Evolutionary conservation across 2,888 invertebrate species (phyloP), one percentile per base, ranked within the genome.

Genomic region (Stenoptilia bipunctidactyla): DNA sequence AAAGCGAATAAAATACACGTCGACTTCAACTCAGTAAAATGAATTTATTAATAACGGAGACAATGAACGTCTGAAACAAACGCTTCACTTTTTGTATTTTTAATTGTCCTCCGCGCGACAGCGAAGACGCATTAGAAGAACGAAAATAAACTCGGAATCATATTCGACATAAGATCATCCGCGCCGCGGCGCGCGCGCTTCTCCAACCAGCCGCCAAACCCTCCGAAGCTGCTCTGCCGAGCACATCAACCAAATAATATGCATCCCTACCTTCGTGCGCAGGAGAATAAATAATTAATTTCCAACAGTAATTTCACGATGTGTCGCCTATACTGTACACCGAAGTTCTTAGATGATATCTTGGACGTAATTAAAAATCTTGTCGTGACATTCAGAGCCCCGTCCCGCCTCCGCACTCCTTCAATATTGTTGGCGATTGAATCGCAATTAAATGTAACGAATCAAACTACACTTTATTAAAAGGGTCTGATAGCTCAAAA

Each of bases 1-100:
- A 83, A 80, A 83, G 82, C 79, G 82, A 82, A 83, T 83, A 83
- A 83, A 83, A 82, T 80, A 80, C 80, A 83, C 74, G 79, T 79
- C 79, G 66, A 69, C 76, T 76, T 75, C 77, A 69, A 74, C 80
- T 80, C 82, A 58, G 70, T 82, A 82, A 83, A 83, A 83, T 83
- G 82, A 83, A 83, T 82, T 83, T 83, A 83, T 83, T 83, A 83
- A 83, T 83, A 83, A 79, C 82, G 61, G 69, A 83, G 83, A 83
- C 83, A 83, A 83, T 83, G 83, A 82, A 80, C 74, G 83, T 77
- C 82, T 83, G 79, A 79, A 82, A 80, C 79, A 71, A 80, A 75
- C 72, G 76, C 65, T 72, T 67, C 68, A 75, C 70, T 82, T 80
- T 82, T 82, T 82, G 75, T 83, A 79, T 83, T 83, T 83, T 83